These are phyloP conservation scores for Branchinecta lindahli DNA, from an alignment of 1,140 invertebrate genomes.

Conservation along the genomic window DNA sequence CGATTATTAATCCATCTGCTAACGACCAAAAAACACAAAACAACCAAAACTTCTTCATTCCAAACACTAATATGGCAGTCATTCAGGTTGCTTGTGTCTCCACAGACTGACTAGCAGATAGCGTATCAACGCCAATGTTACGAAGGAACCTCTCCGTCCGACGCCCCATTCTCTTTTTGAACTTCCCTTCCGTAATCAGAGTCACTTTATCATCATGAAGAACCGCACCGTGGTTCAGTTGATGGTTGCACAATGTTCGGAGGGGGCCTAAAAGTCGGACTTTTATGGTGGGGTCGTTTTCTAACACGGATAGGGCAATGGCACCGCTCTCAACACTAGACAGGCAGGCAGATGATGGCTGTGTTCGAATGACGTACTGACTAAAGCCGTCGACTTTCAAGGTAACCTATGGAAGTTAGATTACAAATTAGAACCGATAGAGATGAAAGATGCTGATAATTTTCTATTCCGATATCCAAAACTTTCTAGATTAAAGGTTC, in stretches of 20 bases:
- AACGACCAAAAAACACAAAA: too few relatives aligned
- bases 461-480: too few relatives aligned
- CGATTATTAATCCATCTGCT: too few relatives aligned
- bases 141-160: background rate
- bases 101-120: background rate
- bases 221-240: background rate
- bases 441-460: too few relatives aligned
- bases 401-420: background rate
- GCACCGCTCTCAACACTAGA: background rate
- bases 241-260: background rate
- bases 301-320: background rate
- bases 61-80: too few relatives aligned
- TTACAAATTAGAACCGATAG: too few relatives aligned
- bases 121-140: background rate
- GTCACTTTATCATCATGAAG: constrained; percentile 3
- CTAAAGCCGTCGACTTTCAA: background rate
- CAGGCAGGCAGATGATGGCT: background rate
- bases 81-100: too few relatives aligned
- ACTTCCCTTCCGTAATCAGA: background rate
- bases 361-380: background rate
- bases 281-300: background rate
- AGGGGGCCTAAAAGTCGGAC: background rate
- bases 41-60: too few relatives aligned
- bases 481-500: too few relatives aligned
- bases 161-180: background rate